Percentiles rank a stretch among this genome's conserved stretches.
Conservation (phyloP, 2,888 invertebrate genomes). For the Drosophila nigricruria region DNA sequence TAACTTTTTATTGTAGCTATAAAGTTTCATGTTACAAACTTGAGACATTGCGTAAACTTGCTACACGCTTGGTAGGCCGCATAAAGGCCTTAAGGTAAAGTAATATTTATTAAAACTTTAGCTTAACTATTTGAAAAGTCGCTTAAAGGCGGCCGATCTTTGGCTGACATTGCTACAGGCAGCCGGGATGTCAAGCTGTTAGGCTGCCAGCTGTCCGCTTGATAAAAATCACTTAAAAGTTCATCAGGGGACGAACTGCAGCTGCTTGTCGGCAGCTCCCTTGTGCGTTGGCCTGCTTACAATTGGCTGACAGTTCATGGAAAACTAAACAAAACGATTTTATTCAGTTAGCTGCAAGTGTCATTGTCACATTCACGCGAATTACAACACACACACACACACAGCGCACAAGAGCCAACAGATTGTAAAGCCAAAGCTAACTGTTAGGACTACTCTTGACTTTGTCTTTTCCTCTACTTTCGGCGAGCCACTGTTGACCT, state of each 20-base stretch:
- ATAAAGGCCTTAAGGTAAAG: slow-evolving; percentile 7
- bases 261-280: slow-evolving; percentile 27
- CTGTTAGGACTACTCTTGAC: slow-evolving; percentile 25
- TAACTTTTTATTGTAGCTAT: not conserved
- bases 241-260: slow-evolving; percentile 56
- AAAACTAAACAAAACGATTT: slow-evolving; percentile 37
- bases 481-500: not conserved
- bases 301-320: slow-evolving; percentile 51
- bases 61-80: slow-evolving; percentile 5
- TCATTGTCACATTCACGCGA: slow-evolving; percentile 25
- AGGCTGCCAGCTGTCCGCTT: slow-evolving; percentile 25
- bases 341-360: slow-evolving; percentile 29
- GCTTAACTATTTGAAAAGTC: slow-evolving; percentile 22
- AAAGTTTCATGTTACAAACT: slow-evolving; percentile 2
- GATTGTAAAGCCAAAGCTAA: slow-evolving; percentile 26
- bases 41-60: not conserved
- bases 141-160: slow-evolving; percentile 12
- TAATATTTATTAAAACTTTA: slow-evolving; percentile 36
- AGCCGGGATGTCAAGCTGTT: not conserved
- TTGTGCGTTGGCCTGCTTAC: slow-evolving; percentile 39
- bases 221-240: slow-evolving; percentile 71
- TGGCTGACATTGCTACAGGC: not conserved
- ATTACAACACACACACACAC: slow-evolving; percentile 5
- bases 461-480: slow-evolving; percentile 20
- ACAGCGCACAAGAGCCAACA: slow-evolving; percentile 5